A percentile compares a stretch with the other conserved stretches of the same genome.
Evolutionary conservation across 2,113 vertebrate species (phyloP).

Genomic region (Bufo gargarizans): DNA sequence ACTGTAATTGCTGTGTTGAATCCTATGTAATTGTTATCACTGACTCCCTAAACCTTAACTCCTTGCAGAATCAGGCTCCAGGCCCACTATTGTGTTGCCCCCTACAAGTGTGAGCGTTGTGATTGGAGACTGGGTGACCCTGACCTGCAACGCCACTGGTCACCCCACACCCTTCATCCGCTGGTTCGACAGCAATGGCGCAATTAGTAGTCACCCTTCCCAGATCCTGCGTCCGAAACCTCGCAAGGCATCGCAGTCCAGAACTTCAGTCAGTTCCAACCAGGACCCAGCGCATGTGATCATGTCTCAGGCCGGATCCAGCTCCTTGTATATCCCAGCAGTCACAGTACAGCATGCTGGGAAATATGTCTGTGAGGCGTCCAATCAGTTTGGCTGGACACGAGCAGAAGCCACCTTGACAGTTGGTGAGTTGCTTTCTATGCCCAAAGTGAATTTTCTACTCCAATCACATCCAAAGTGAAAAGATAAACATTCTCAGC

Average conservation of each 20-base stretch:
- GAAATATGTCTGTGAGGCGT: conserved; percentile 70
- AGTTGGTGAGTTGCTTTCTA: conserved; percentile 68
- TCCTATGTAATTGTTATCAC: too few species aligned
- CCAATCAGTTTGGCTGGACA: conserved; percentile 65
- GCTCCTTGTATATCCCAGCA: conserved; percentile 69
- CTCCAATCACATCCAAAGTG: neutral
- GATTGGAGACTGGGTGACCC: conserved; percentile 64
- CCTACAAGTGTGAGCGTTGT: conserved; percentile 65
- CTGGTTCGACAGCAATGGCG: conserved; percentile 72
- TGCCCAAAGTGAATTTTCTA: neutral
- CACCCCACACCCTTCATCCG: conserved; percentile 67
- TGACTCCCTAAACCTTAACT: neutral
- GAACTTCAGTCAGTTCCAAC: neutral
- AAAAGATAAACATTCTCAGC: neutral
- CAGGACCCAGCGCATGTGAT: conserved; percentile 60
- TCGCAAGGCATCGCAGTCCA: conserved; percentile 56
- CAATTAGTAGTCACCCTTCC: conserved; percentile 64
- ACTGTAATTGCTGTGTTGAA: too few species aligned
- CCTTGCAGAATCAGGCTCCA: conserved; percentile 62
- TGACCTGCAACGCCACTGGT: conserved; percentile 76
- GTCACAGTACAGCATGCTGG: conserved; percentile 62
- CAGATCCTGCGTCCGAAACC: conserved; percentile 66
- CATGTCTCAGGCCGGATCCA: conserved; percentile 66
- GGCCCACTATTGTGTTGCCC: conserved; percentile 68
- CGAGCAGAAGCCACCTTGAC: conserved; percentile 66